phyloP scores from a whole-genome alignment of 2,888 invertebrate genomes.

The Epistrophe grossulariae region DNA sequence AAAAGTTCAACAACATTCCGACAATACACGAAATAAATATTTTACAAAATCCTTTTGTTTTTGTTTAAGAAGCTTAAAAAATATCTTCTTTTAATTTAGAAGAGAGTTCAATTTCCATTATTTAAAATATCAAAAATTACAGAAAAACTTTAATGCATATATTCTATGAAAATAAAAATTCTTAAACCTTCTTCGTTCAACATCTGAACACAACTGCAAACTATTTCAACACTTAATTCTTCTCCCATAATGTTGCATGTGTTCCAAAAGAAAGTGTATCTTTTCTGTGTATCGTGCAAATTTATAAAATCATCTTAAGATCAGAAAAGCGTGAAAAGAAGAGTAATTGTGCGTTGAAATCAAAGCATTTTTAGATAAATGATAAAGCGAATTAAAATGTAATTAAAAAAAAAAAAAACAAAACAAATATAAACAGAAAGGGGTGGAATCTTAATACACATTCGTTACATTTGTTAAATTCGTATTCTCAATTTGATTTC shows the following conservation, averaged over 20 bases:
- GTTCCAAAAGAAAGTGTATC: constrained; percentile 60
- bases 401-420: not conserved
- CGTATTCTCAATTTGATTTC: not conserved
- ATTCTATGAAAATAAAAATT: constrained; percentile 40
- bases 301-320: constrained; percentile 38
- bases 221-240: not conserved
- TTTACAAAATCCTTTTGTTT: constrained; percentile 42
- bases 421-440: not conserved
- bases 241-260: constrained; percentile 17
- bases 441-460: not conserved
- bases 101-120: constrained; percentile 78
- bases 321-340: constrained; percentile 69
- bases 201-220: constrained; percentile 51
- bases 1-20: constrained; percentile 80
- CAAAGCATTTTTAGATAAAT: constrained; percentile 1
- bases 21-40: constrained; percentile 77
- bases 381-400: constrained; percentile 8
- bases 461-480: not conserved
- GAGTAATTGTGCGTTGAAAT: constrained; percentile 61
- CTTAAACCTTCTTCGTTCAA: constrained; percentile 16
- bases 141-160: not conserved
- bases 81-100: constrained; percentile 53
- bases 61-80: not conserved
- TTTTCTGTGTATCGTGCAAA: constrained; percentile 50
- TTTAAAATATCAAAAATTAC: constrained; percentile 48